These are phyloP conservation scores for Zaprionus ornatus DNA, from an alignment of 1,140 invertebrate species.

Conservation along the genomic window DNA sequence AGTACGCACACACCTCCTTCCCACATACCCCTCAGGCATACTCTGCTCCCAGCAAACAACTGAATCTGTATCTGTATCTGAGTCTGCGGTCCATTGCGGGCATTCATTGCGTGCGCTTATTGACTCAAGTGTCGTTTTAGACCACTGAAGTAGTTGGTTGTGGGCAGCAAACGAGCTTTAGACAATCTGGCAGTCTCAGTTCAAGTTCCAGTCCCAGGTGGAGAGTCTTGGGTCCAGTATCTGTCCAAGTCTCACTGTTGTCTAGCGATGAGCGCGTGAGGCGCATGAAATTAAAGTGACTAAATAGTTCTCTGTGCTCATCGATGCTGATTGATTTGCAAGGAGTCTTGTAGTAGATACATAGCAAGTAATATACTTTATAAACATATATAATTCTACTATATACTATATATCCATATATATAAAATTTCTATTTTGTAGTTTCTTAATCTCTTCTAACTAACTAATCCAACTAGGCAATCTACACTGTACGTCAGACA, in stretches of 20 bases:
- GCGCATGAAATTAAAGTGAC: too few relatives aligned
- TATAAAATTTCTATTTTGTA: too few relatives aligned
- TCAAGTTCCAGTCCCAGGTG: too few relatives aligned
- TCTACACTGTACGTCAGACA: not conserved
- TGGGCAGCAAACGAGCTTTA: conserved; percentile 17
- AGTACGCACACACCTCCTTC: not conserved
- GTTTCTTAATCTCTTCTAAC: not conserved
- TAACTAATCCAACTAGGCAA: not conserved
- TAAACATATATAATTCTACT: too few relatives aligned
- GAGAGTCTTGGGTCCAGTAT: too few relatives aligned
- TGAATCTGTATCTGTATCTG: conserved; percentile 12
- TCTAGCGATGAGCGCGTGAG: conserved; percentile 2
- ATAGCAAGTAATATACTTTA: too few relatives aligned
- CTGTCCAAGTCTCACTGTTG: too few relatives aligned
- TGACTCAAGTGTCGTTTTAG: conserved; percentile 80
- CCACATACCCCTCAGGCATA: not conserved
- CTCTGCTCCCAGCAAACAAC: not conserved
- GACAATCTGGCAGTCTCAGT: not conserved
- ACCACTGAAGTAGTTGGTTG: conserved; percentile 74
- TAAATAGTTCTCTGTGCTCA: too few relatives aligned
- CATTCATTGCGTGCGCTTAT: conserved; percentile 45
- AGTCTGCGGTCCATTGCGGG: conserved; percentile 12
- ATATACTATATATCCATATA: too few relatives aligned
- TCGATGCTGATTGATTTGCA: too few relatives aligned
- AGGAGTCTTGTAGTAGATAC: too few relatives aligned